phyloP scores from a whole-genome alignment of 1,140 invertebrate genomes.

The Rhyacophila brunnea region DNA sequence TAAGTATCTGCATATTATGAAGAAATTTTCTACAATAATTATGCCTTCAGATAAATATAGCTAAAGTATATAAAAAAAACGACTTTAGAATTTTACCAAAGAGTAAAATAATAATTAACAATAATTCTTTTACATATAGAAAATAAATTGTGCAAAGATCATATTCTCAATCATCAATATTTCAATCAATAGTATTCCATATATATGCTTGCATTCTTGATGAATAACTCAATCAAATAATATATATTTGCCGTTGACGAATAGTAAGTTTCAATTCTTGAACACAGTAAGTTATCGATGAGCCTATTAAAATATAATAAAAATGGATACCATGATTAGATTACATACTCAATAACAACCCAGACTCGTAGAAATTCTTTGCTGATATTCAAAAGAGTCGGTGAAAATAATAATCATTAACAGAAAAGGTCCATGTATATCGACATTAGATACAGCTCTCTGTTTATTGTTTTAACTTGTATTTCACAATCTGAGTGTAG shows the following conservation, averaged over 20 bases:
- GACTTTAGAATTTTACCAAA: too few species aligned
- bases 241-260: background rate
- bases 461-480: background rate
- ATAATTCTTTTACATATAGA: background rate
- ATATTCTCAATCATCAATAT: background rate
- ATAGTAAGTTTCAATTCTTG: background rate
- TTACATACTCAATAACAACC: too few species aligned
- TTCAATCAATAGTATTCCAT: too few species aligned
- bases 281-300: background rate
- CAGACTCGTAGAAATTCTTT: too few species aligned
- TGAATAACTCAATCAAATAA: background rate
- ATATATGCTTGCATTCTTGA: background rate
- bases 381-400: too few species aligned
- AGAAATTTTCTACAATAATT: constrained; percentile 1
- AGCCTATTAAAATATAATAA: background rate
- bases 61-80: background rate
- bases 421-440: too few species aligned
- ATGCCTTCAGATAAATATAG: background rate
- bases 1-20: constrained; percentile 1
- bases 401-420: background rate
- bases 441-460: too few species aligned
- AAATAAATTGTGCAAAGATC: background rate
- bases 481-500: constrained; percentile 3
- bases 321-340: too few species aligned
- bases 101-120: too few species aligned